Base-by-base conservation (phyloP, 1,140 invertebrate species). In the Drosophila bipectinata region DNA sequence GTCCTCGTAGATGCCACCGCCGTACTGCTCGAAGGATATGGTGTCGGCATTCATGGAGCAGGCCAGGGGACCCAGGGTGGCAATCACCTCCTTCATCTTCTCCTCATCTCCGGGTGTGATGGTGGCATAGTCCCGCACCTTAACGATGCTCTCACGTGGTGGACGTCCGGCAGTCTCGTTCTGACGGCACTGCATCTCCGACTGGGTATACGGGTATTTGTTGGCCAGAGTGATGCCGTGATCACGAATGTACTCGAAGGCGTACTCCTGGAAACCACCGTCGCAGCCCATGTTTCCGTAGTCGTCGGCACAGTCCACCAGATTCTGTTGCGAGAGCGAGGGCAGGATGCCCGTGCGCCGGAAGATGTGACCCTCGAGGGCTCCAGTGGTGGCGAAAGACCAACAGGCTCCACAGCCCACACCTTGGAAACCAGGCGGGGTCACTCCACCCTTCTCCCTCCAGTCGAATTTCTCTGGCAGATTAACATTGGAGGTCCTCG, bases 21-120 rank as follows among this genome's bases (percentile, higher is more conserved):
- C 93, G 90, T 98, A 98, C 68, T 96, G 94, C 79, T 96, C 96
- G 92, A 99, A 97, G 4, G 94, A 94, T 21, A 94, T 92, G 26
- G 95, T 94, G 10, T 94, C 95, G 6, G 96, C 97, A 92, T 98
- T 96, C 78, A 98, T 97, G 14, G 96, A 97, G 39, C 94, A 93
- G 7, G 94, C 93, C 21, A 95, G 79, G 0, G 97, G 97, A 1
- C 97, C 97, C 69, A 97, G 93, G 2, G 95, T 96, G 56, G 96
- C 96, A 47, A 98, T 94, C 0, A 97, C 97, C 56, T 94, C 92
- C 84, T 95, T 92, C 48, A 98, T 92, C 78, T 95, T 94, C 8
- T 94, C 75, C 92, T 98, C 95, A 90, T 95, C 91, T 55, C 95
- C 94, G 57, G 93, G 71, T 39, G 94, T 91, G 69, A 96, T 90